Percentiles rank a stretch among this genome's conserved stretches.
Evolutionary conservation across 2,113 vertebrate genomes (phyloP).

Genomic region (Rana temporaria): DNA sequence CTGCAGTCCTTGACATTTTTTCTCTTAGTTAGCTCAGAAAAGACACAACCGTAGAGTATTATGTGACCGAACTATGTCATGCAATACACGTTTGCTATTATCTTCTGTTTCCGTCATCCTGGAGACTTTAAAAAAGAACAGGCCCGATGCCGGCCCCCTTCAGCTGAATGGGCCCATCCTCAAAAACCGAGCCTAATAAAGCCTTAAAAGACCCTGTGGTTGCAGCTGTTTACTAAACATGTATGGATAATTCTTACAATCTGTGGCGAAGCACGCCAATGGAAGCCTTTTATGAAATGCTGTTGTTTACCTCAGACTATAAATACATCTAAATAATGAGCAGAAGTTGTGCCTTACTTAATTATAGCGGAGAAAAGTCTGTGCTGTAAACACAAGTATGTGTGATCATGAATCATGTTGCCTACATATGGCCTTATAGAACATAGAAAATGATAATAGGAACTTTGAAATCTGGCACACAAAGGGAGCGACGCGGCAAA

Average conservation of each 20-base stretch:
- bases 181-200: slow-evolving; percentile 6
- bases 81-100: slow-evolving; percentile 10
- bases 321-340: slow-evolving; percentile 45
- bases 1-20: slow-evolving; percentile 8
- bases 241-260: slow-evolving; percentile 31
- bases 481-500: background rate
- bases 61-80: background rate
- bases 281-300: slow-evolving; percentile 12
- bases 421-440: background rate
- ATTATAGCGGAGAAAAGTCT: slow-evolving; percentile 18
- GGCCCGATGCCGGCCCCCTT: background rate
- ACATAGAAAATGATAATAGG: background rate
- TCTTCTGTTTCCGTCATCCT: background rate
- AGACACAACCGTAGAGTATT: slow-evolving; percentile 25
- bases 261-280: slow-evolving; percentile 11
- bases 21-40: background rate
- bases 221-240: slow-evolving; percentile 42
- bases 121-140: background rate
- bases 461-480: background rate
- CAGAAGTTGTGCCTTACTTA: slow-evolving; percentile 32
- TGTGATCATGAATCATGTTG: background rate
- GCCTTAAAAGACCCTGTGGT: slow-evolving; percentile 35
- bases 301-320: slow-evolving; percentile 17
- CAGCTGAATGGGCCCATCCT: slow-evolving; percentile 29
- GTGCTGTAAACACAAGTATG: background rate